phyloP scores from a whole-genome alignment of 2,888 invertebrate genomes.

The Pyrrhia umbra region DNA sequence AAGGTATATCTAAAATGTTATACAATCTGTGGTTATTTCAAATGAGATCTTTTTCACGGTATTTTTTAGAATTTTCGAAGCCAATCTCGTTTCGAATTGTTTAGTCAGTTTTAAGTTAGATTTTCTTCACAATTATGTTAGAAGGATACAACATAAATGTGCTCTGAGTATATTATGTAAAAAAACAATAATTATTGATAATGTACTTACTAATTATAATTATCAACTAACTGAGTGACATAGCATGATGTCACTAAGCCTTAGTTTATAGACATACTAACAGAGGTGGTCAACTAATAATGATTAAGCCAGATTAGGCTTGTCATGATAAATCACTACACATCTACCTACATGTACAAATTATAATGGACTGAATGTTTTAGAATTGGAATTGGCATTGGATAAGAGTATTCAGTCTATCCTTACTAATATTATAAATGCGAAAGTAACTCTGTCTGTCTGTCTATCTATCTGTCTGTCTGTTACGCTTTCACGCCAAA shows the following conservation, averaged over 20 bases:
- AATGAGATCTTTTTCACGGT: background rate
- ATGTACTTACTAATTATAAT: background rate
- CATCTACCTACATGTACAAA: background rate
- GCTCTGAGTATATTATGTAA: too few relatives aligned
- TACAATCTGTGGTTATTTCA: background rate
- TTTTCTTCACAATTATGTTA: too few relatives aligned
- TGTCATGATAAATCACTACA: constrained; percentile 24
- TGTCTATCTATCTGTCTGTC: too few relatives aligned
- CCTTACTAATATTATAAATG: too few relatives aligned
- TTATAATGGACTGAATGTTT: too few relatives aligned
- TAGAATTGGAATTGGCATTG: too few relatives aligned
- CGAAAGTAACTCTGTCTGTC: too few relatives aligned
- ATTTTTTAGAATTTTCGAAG: too few relatives aligned
- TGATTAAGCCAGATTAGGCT: constrained; percentile 31
- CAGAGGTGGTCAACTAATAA: constrained; percentile 21
- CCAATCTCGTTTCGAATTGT: background rate
- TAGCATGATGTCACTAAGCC: background rate
- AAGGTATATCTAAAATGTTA: background rate
- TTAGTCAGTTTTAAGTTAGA: background rate
- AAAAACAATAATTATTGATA: too few relatives aligned
- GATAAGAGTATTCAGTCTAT: too few relatives aligned
- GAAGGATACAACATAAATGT: too few relatives aligned
- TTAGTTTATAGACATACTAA: background rate
- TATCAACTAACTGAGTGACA: constrained; percentile 1
- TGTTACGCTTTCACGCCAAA: too few relatives aligned